phyloP scores from a whole-genome alignment of 2,888 invertebrate genomes.

The Drosophila buzzatii region DNA sequence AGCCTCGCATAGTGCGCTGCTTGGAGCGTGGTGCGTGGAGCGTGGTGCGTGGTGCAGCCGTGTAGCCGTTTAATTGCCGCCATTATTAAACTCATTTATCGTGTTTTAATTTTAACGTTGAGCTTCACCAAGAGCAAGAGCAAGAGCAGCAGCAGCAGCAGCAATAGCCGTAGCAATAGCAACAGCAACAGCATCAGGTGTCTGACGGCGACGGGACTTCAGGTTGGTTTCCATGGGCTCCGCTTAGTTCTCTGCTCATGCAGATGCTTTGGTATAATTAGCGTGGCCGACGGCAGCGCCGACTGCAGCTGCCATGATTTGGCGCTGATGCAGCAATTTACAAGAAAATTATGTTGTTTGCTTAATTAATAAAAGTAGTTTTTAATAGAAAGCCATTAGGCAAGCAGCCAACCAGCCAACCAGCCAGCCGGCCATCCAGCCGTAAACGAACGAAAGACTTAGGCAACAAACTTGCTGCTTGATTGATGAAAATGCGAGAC shows the following conservation, averaged over 20 bases:
- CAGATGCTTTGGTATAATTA: constrained; percentile 68
- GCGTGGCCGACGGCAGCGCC: constrained; percentile 52
- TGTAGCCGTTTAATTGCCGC: constrained; percentile 80
- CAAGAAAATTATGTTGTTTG: constrained; percentile 79
- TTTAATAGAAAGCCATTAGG: constrained; percentile 75
- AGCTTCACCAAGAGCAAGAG: constrained; percentile 47
- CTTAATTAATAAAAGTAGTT: constrained; percentile 80
- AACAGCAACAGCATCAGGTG: constrained; percentile 49
- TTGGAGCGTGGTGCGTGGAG: constrained; percentile 29
- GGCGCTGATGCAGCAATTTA: constrained; percentile 78
- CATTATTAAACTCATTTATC: constrained; percentile 83
- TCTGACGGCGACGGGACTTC: constrained; percentile 43
- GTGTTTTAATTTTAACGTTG: constrained; percentile 77
- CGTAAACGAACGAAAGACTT: constrained; percentile 49
- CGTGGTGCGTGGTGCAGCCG: constrained; percentile 48
- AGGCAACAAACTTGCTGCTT: constrained; percentile 53
- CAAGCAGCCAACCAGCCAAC: constrained; percentile 5
- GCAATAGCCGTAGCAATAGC: constrained; percentile 24
- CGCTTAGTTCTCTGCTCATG: constrained; percentile 22
- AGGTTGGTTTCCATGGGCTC: constrained; percentile 45
- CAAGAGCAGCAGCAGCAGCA: constrained; percentile 29
- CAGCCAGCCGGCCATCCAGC: constrained; percentile 3
- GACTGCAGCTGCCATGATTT: constrained; percentile 75
- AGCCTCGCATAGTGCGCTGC: constrained; percentile 9
- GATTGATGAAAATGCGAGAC: constrained; percentile 42